Conservation (phyloP, 2,888 invertebrate genomes). For the Chrysolina oricalcia region DNA sequence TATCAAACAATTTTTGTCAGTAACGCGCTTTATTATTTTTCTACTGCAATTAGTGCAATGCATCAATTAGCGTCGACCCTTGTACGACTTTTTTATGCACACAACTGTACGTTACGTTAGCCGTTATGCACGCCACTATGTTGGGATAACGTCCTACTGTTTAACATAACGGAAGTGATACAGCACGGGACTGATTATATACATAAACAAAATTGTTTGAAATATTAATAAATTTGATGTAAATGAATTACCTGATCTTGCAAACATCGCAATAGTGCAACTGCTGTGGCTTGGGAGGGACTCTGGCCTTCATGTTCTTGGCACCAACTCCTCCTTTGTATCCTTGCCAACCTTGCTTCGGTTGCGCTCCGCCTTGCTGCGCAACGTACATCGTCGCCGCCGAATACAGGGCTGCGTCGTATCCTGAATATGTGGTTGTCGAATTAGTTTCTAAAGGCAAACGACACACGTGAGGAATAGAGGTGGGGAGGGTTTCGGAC, state of each 20-base stretch:
- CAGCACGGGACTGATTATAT: too few relatives aligned
- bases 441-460: constrained; percentile 73
- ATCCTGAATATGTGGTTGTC: constrained; percentile 85
- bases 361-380: constrained; percentile 77
- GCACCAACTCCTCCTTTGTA: constrained; percentile 77
- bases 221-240: too few relatives aligned
- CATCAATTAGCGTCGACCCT: too few relatives aligned
- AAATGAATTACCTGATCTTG: constrained; percentile 86
- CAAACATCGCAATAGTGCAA: constrained; percentile 99
- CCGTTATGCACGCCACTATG: too few relatives aligned
- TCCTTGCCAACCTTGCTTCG: constrained; percentile 76
- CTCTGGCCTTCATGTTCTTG: constrained; percentile 81
- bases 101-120: too few relatives aligned
- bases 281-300: constrained; percentile 92
- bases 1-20: too few relatives aligned
- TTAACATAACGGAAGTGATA: too few relatives aligned
- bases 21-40: too few relatives aligned
- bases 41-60: too few relatives aligned
- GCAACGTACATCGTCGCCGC: constrained; percentile 96
- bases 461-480: constrained; percentile 56
- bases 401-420: constrained; percentile 96
- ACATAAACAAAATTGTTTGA: too few relatives aligned
- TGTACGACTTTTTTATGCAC: too few relatives aligned
- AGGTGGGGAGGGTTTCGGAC: constrained; percentile 9
- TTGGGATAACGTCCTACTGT: too few relatives aligned